Conservation (phyloP, 2,797 vertebrate genomes). For the Ara ararauna region DNA sequence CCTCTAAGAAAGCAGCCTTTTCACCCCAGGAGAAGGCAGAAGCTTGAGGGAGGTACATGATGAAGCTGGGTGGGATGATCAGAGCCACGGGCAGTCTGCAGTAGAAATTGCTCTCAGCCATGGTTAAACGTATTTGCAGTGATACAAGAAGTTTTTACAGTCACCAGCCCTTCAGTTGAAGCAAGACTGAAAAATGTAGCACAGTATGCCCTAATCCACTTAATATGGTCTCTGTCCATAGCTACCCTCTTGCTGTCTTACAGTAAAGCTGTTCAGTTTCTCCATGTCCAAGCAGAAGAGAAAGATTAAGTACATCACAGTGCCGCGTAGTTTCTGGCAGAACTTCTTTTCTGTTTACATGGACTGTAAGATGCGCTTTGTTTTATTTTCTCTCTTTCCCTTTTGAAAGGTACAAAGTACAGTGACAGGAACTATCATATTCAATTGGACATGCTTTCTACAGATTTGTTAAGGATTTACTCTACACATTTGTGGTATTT, state of each 20-base stretch:
- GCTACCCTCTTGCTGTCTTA: constrained; percentile 3
- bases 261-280: neutral
- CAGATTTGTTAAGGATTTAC: constrained; percentile 81
- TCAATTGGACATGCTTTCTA: constrained; percentile 79
- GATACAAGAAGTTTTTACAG: neutral
- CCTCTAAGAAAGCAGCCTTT: neutral
- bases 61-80: neutral
- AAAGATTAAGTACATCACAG: neutral
- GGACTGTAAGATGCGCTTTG: constrained; percentile 15
- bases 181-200: constrained; percentile 33
- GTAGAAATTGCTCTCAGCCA: neutral
- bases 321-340: neutral
- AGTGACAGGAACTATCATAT: constrained; percentile 73
- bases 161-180: neutral
- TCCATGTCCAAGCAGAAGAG: neutral
- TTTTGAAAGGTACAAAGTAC: constrained; percentile 59
- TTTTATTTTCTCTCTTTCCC: constrained; percentile 26
- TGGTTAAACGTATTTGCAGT: neutral
- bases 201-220: neutral
- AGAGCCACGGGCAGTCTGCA: neutral
- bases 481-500: constrained; percentile 77
- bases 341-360: constrained; percentile 30
- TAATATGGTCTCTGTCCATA: neutral
- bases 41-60: neutral
- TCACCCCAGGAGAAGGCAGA: neutral